Evolutionary conservation across 2,888 invertebrate genomes (phyloP), one percentile per base, ranked within the genome.

Genomic region (Choreutis nemorana): DNA sequence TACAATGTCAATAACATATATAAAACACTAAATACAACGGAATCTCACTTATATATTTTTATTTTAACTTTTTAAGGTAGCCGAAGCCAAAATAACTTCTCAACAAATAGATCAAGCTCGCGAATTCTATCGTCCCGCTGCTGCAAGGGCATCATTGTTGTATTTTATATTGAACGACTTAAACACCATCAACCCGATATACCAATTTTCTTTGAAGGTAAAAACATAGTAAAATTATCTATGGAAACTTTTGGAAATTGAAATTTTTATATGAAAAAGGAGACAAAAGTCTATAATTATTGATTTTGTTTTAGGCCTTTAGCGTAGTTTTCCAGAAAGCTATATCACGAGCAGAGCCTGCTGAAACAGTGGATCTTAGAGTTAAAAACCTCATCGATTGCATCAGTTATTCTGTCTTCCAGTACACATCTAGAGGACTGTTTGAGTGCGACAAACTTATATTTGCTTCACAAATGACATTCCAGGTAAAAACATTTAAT

Each of bases 271-370:
- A n/a, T n/a, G n/a, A n/a, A n/a, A n/a, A n/a, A n/a, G n/a, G n/a
- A n/a, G n/a, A n/a, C n/a, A n/a, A n/a, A n/a, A n/a, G 20, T n/a
- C n/a, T n/a, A n/a, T n/a, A n/a, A n/a, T n/a, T n/a, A n/a, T n/a
- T n/a, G n/a, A n/a, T n/a, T n/a, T n/a, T n/a, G n/a, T 70, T 72
- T n/a, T 49, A 93, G 92, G 95, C 97, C 2, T 97, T 97, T 67
- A 94, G 93, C 64, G 94, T 95, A n/a, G 97, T 97, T 15, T 97
- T 97, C 61, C 94, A 95, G 81, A 96, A 95, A 56, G 97, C 97
- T 10, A 96, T 97, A 51, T 89, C 90, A 24, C 87, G 85, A 55
- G 94, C 97, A 1, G 90, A 91, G 40, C 87, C 90, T 1, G 87
- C 91, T 1, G 87, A 89, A 10, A 89, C 88, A 41, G 91, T 97